Evolutionary conservation across 2,888 invertebrate species (phyloP).

Genomic region (Anarsia innoxiella): DNA sequence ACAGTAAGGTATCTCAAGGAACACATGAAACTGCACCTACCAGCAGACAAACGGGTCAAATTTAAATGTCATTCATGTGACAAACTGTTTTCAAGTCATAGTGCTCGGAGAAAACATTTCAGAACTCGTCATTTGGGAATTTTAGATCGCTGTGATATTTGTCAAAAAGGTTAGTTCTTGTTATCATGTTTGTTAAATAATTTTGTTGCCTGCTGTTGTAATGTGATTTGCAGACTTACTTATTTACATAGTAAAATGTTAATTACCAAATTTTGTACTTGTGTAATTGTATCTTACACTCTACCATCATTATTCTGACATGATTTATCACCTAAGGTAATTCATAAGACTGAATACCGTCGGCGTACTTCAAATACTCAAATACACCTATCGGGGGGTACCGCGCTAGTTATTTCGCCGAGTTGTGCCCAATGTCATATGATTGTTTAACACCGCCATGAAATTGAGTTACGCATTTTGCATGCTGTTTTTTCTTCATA

Average conservation of each 20-base stretch:
- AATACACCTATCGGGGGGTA: too few relatives aligned
- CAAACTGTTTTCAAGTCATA: slow-evolving; percentile 35
- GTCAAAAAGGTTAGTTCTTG: slow-evolving; percentile 44
- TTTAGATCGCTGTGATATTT: slow-evolving; percentile 48
- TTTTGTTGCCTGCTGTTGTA: background rate
- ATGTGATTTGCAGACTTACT: background rate
- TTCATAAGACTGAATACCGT: background rate
- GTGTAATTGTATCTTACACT: too few relatives aligned
- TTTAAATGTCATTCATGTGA: slow-evolving; percentile 45
- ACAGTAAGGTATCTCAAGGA: slow-evolving; percentile 40
- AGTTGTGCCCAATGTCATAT: too few relatives aligned
- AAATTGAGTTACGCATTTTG: too few relatives aligned
- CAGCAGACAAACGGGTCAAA: slow-evolving; percentile 26
- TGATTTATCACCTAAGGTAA: background rate
- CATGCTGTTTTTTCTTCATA: too few relatives aligned
- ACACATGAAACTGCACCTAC: slow-evolving; percentile 38
- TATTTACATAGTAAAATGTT: background rate
- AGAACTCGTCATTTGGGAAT: slow-evolving; percentile 49
- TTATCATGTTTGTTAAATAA: background rate
- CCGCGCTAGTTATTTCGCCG: too few relatives aligned
- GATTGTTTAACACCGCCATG: too few relatives aligned
- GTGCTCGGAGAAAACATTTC: slow-evolving; percentile 42
- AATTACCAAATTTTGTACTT: too few relatives aligned
- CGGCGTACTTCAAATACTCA: too few relatives aligned
- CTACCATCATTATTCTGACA: background rate